These are phyloP conservation scores for Brachyalestes nurse DNA, from an alignment of 2,797 vertebrate species.

Conservation along the genomic window DNA sequence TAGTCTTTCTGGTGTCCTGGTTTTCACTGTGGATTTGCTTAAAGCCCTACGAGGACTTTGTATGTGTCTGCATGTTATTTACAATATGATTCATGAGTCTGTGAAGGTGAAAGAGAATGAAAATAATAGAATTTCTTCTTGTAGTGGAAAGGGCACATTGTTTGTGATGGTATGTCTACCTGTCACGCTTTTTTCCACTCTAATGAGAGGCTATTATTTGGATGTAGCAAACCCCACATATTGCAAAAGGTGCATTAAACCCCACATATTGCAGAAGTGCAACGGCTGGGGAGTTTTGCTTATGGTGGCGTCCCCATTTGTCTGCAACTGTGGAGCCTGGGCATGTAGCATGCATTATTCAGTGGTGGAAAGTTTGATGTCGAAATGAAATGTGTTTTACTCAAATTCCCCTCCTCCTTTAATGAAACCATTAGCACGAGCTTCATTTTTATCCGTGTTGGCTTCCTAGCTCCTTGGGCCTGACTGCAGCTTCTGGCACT, in stretches of 20 bases:
- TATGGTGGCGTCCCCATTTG: constrained; percentile 39
- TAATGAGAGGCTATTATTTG: constrained; percentile 42
- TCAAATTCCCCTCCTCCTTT: constrained; percentile 48
- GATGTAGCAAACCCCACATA: constrained; percentile 3
- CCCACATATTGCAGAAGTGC: constrained; percentile 13
- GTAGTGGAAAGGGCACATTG: constrained; percentile 34
- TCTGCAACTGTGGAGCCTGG: neutral
- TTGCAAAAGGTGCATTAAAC: constrained; percentile 33
- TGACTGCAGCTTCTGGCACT: constrained; percentile 50
- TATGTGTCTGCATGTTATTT: neutral
- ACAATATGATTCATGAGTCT: neutral
- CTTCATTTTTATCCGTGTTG: constrained; percentile 47
- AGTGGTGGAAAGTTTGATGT: constrained; percentile 37
- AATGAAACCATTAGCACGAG: constrained; percentile 52
- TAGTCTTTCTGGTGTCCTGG: constrained; percentile 1
- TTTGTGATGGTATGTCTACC: constrained; percentile 17
- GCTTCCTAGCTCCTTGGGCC: constrained; percentile 35
- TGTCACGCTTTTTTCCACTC: constrained; percentile 23
- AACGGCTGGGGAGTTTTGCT: neutral
- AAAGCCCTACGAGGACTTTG: neutral
- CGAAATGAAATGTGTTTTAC: constrained; percentile 53
- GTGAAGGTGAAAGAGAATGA: neutral
- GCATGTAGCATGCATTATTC: constrained; percentile 33
- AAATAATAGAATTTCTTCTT: neutral
- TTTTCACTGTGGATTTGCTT: neutral